Percentiles rank a stretch among this genome's conserved stretches.
Conservation (phyloP, 2,888 invertebrate species). For the Rhamphomyia laevipes region DNA sequence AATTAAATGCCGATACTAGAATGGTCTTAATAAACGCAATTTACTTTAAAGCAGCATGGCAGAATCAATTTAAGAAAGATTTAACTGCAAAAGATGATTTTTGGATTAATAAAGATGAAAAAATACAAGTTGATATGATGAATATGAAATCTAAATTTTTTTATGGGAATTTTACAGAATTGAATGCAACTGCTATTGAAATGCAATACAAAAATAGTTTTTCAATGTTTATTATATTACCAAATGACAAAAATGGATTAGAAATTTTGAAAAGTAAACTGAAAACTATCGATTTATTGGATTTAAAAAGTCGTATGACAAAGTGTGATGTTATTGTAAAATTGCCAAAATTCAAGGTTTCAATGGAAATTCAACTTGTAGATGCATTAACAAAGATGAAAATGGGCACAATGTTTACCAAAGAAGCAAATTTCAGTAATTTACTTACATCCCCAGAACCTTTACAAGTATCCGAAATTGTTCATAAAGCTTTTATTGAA, state of each 20-base stretch:
- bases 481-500: conserved; percentile 80
- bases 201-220: conserved; percentile 58
- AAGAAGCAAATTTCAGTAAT: conserved; percentile 47
- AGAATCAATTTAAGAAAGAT: conserved; percentile 46
- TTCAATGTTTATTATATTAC: conserved; percentile 65
- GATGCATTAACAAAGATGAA: conserved; percentile 53
- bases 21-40: conserved; percentile 75
- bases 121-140: conserved; percentile 56
- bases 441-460: conserved; percentile 40
- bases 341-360: conserved; percentile 73
- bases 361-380: conserved; percentile 54
- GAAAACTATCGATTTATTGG: no score
- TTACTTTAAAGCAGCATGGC: conserved; percentile 76
- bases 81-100: conserved; percentile 52
- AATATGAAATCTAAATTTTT: conserved; percentile 31
- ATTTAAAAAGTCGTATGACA: no score
- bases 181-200: conserved; percentile 40
- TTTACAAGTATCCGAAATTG: conserved; percentile 51
- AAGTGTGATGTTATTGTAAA: conserved; percentile 42
- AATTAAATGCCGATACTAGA: conserved; percentile 43
- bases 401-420: conserved; percentile 50
- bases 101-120: conserved; percentile 43
- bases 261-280: no score
- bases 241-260: conserved; percentile 55
- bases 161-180: conserved; percentile 20